Conservation (phyloP, 2,113 vertebrate species). For the Cyanoderma ruficeps region DNA sequence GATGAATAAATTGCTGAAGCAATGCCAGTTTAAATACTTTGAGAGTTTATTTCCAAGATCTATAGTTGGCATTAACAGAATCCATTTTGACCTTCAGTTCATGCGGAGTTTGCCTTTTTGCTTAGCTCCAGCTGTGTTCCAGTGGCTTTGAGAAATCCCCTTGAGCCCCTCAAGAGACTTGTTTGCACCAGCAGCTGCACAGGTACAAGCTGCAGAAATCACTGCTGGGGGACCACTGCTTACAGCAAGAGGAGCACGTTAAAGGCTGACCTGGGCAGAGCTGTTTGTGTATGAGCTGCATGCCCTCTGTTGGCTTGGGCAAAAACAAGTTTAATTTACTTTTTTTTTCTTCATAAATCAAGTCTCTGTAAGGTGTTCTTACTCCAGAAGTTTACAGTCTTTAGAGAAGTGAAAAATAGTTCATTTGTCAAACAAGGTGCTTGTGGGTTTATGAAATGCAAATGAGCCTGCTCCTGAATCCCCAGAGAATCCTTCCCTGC, state of each 20-base stretch:
- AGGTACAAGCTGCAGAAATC: neutral
- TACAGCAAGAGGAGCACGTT: fast-evolving
- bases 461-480: neutral
- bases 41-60: neutral
- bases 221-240: neutral
- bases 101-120: conserved; percentile 16
- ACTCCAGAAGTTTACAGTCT: neutral
- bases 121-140: conserved; percentile 22
- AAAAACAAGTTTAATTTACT: neutral
- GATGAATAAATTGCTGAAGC: neutral
- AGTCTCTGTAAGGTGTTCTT: neutral
- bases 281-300: neutral
- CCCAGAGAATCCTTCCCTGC: neutral
- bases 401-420: neutral
- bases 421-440: neutral
- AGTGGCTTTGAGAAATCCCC: neutral
- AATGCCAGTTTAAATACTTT: neutral
- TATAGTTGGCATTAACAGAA: neutral
- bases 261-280: neutral
- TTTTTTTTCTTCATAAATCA: neutral
- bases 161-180: neutral
- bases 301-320: neutral
- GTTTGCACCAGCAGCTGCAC: neutral
- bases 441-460: neutral
- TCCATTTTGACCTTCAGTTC: conserved; percentile 26